Percentiles rank a stretch among this genome's conserved stretches.
phyloP scores from a whole-genome alignment of 2,113 vertebrate species.

The Desmodus rotundus region DNA sequence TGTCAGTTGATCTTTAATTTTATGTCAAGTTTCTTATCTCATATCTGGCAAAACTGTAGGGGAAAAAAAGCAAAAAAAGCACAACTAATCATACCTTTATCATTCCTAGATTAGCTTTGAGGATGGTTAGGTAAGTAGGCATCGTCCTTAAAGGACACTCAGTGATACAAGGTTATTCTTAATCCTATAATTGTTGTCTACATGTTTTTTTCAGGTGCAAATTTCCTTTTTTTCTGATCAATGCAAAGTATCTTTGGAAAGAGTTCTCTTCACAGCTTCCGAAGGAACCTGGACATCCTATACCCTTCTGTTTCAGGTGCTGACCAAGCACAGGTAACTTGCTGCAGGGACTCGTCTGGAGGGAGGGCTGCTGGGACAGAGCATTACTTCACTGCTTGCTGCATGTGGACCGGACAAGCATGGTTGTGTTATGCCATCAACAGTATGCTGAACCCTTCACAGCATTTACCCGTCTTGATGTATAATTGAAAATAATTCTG shows the following conservation, averaged over 20 bases:
- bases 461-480: no score
- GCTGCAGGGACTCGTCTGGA: conserved; percentile 77
- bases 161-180: conserved; percentile 47
- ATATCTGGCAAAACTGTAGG: not conserved
- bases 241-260: conserved; percentile 87
- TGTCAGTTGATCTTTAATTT: not conserved
- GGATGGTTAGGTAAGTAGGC: conserved; percentile 48
- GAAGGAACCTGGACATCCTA: conserved; percentile 84
- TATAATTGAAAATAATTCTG: not conserved
- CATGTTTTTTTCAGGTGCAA: conserved; percentile 75
- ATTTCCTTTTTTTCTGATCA: conserved; percentile 82
- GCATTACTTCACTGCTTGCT: conserved; percentile 74
- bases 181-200: conserved; percentile 76
- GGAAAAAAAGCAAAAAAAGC: conserved; percentile 24
- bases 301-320: conserved; percentile 86
- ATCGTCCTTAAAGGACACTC: conserved; percentile 11
- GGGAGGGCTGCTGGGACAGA: conserved; percentile 80
- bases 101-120: conserved; percentile 43
- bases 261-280: conserved; percentile 83
- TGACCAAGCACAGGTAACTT: conserved; percentile 83
- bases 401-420: not conserved
- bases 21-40: not conserved
- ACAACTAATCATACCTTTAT: not conserved
- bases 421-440: not conserved
- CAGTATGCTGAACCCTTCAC: rapidly evolving